A percentile compares a stretch with the other conserved stretches of the same genome.
Conservation (phyloP, 2,888 invertebrate species). For the Diploptera punctata region DNA sequence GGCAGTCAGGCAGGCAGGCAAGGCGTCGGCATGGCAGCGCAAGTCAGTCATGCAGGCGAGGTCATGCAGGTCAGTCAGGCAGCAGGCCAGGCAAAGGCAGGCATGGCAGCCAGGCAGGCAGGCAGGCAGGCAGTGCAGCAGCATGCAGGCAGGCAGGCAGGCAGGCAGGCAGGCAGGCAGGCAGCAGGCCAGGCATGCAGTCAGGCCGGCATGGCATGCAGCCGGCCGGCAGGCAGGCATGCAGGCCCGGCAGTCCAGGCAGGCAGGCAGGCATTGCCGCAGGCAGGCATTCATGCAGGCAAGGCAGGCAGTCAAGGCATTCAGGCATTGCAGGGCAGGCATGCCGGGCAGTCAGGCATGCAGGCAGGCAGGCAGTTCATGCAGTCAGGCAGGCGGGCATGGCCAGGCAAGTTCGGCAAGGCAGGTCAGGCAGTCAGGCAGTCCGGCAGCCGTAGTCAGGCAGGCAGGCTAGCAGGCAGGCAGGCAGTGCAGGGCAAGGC, state of each 20-base stretch:
- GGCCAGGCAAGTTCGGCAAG: too few relatives aligned
- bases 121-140: slow-evolving; percentile 1
- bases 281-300: slow-evolving; percentile 2
- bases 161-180: slow-evolving; percentile 13
- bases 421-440: background rate
- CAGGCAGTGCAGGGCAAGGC: too few relatives aligned
- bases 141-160: background rate
- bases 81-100: background rate
- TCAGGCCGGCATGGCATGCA: background rate
- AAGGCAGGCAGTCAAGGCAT: slow-evolving; percentile 8
- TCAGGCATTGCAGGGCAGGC: too few relatives aligned
- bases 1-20: slow-evolving; percentile 10
- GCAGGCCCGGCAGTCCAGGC: slow-evolving; percentile 13
- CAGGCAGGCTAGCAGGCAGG: background rate
- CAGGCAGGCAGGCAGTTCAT: slow-evolving; percentile 6
- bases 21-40: background rate
- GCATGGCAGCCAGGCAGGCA: slow-evolving; percentile 5
- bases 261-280: background rate
- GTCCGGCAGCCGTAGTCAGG: background rate
- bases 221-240: slow-evolving; percentile 2
- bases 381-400: slow-evolving; percentile 9
- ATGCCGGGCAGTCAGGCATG: slow-evolving; percentile 3
- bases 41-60: background rate
- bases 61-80: too few relatives aligned
- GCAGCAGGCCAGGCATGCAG: background rate